phyloP scores from a whole-genome alignment of 1,140 invertebrate genomes.

The Pseudomyrmex flavicornis region DNA sequence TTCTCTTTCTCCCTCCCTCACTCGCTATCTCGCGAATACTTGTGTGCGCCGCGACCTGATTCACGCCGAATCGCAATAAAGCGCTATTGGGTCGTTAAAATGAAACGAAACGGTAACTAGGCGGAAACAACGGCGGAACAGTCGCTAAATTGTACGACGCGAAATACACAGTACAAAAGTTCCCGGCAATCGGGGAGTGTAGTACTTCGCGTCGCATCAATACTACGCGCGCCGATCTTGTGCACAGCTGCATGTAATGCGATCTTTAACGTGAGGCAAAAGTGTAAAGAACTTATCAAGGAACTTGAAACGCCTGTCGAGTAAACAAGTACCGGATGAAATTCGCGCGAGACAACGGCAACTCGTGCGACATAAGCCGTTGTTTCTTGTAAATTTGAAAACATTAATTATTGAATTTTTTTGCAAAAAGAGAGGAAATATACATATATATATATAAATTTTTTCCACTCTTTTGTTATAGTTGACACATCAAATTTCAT shows the following conservation, averaged over 20 bases:
- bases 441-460: too few species aligned
- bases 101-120: conserved; percentile 34
- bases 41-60: conserved; percentile 25
- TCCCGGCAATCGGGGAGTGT: background rate
- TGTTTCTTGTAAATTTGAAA: too few species aligned
- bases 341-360: too few species aligned
- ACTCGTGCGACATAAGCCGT: too few species aligned
- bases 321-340: too few species aligned
- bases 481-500: too few species aligned
- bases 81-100: conserved; percentile 52
- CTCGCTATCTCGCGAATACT: background rate
- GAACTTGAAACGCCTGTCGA: background rate
- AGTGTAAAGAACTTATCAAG: background rate
- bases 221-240: background rate
- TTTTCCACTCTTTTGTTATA: too few species aligned
- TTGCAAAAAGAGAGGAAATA: too few species aligned
- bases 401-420: too few species aligned
- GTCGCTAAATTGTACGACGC: conserved; percentile 19
- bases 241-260: background rate
- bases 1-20: too few species aligned
- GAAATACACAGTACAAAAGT: conserved; percentile 1
- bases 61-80: conserved; percentile 54
- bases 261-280: background rate
- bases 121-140: conserved; percentile 25
- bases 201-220: too few species aligned